Base-by-base conservation (phyloP, 1,140 invertebrate genomes). In the Drosophila persimilis region DNA sequence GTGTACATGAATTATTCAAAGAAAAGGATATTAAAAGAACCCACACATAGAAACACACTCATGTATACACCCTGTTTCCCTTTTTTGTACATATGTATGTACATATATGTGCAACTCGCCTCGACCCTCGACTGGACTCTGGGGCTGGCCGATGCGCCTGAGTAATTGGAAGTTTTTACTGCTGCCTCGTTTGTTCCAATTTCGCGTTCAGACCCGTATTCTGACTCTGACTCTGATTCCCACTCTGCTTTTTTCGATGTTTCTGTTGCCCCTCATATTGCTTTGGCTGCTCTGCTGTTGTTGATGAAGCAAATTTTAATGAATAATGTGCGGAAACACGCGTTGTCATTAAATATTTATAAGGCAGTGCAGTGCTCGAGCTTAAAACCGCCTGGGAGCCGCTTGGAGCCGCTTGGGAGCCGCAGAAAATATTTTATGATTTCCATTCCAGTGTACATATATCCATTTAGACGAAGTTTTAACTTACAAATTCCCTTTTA, bases 131-230 rank as follows among this genome's bases (percentile, higher is more conserved):
- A 39, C 46, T 78, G 55, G 53, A 48, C 41, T 17, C 15, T 56
- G 46, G 63, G 44, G 26, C 43, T 57, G 55, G 62, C 60, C 58
- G 50, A 69, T 59, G 54, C 72, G 71, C 81, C 76, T 86, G 81
- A 85, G 81, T 85, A 85, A 85, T 85, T 85, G 81, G 81, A 85
- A 77, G 83, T 86, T 85, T 85, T 85, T 88, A 85, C 81, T 86
- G 81, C 83, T 80, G 73, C 51, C 83, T 86, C 81, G 81, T 86
- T 85, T 85, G 83, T 77, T 77, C 70, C 77, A 86, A 80, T 86
- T 86, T 73, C 81, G 77, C 61, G 70, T 69, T 50, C 46, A 15
- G 57, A 11, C n/a, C 9, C 35, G 11, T 4, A 11, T 5, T 35
- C 55, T 41, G 41, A 43, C 67, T 52, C 35, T 77, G 65, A 60